These are phyloP conservation scores for Acleris literana DNA, from an alignment of 2,888 invertebrate genomes.

Conservation along the genomic window DNA sequence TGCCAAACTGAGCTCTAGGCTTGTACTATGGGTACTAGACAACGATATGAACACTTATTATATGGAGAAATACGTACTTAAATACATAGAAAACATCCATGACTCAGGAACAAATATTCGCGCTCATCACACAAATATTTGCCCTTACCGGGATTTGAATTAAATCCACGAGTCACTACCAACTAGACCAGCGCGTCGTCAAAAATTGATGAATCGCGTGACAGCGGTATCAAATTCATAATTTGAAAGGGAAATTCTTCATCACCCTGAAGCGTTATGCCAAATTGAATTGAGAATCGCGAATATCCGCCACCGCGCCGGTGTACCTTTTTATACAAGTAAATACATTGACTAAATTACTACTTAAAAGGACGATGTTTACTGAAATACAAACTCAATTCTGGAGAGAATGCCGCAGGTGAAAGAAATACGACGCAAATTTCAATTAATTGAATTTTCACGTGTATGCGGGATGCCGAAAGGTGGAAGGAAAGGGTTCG, in stretches of 20 bases:
- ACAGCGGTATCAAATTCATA: constrained; percentile 71
- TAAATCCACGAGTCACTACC: too few relatives aligned
- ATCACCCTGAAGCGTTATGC: constrained; percentile 63
- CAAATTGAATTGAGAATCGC: constrained; percentile 72
- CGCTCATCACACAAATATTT: too few relatives aligned
- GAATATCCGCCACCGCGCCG: constrained; percentile 49
- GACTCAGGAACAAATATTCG: too few relatives aligned
- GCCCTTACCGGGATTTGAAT: too few relatives aligned
- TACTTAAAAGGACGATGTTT: constrained; percentile 42
- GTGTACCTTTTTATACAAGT: constrained; percentile 38
- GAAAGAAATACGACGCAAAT: constrained; percentile 41
- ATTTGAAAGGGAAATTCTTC: constrained; percentile 77
- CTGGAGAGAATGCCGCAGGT: constrained; percentile 43
- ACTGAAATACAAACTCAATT: constrained; percentile 45
- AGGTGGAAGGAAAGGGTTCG: constrained; percentile 13
- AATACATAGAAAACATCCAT: too few relatives aligned
- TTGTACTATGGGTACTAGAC: too few relatives aligned
- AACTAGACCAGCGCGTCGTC: too few relatives aligned
- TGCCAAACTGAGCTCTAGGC: too few relatives aligned
- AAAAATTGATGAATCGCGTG: constrained; percentile 73
- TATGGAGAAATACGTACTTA: too few relatives aligned
- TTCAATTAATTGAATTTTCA: constrained; percentile 41
- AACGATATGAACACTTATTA: too few relatives aligned
- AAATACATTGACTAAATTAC: constrained; percentile 33
- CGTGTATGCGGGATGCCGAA: constrained; percentile 18